Conservation (phyloP, 1,140 invertebrate species). For the Saccostrea cuccullata region DNA sequence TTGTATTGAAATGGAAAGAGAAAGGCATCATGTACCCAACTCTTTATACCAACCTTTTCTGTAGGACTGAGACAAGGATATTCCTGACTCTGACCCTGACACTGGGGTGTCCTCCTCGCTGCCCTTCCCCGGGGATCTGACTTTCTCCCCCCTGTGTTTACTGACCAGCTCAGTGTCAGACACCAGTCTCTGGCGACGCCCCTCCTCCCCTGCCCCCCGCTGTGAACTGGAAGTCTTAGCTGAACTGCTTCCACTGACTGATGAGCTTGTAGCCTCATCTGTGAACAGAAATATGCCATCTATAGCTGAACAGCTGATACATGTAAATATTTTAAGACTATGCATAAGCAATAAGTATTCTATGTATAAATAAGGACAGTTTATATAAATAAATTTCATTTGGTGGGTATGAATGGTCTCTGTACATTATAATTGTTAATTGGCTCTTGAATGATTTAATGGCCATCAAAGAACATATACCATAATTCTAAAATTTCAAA, state of each 20-base stretch:
- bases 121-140: not conserved
- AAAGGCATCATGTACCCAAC: too few relatives aligned
- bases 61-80: constrained; percentile 27
- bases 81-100: not conserved
- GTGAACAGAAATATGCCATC: not conserved
- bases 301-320: too few relatives aligned
- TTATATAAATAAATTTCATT: too few relatives aligned
- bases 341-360: too few relatives aligned
- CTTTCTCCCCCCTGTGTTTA: not conserved
- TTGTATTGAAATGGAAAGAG: too few relatives aligned
- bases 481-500: too few relatives aligned
- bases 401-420: too few relatives aligned
- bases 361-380: too few relatives aligned
- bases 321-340: too few relatives aligned
- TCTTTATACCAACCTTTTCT: not conserved
- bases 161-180: constrained; percentile 19
- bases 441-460: too few relatives aligned
- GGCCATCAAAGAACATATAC: too few relatives aligned
- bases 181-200: not conserved
- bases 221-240: not conserved
- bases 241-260: constrained; percentile 7
- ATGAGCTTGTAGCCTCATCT: constrained; percentile 32
- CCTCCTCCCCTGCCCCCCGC: not conserved
- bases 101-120: not conserved
- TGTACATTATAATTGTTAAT: too few relatives aligned